A percentile compares a stretch with the other conserved stretches of the same genome.
phyloP scores from a whole-genome alignment of 2,113 vertebrate genomes.

The Cisticola juncidis region DNA sequence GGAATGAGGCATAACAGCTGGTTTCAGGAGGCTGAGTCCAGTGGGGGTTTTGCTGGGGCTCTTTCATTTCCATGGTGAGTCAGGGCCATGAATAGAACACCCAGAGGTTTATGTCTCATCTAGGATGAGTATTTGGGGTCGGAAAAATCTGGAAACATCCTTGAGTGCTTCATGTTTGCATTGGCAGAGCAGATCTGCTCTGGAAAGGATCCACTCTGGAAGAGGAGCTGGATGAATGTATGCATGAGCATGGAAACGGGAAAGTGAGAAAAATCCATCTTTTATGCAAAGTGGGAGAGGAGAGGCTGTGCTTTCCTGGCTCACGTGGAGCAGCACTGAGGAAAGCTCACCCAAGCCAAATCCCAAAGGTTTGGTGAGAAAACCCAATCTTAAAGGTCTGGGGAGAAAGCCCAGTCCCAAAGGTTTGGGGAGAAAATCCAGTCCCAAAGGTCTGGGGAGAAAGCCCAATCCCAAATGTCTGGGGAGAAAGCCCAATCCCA shows the following conservation, averaged over 20 bases:
- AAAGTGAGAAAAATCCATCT: neutral
- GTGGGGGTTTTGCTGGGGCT: neutral
- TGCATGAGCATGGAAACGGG: neutral
- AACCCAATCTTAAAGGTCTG: fast-evolving
- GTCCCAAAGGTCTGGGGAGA: too few relatives aligned
- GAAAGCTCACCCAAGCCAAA: neutral
- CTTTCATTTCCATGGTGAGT: neutral
- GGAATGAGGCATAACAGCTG: neutral
- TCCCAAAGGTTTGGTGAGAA: neutral
- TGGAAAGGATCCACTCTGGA: neutral
- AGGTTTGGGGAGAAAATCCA: too few relatives aligned
- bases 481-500: too few relatives aligned
- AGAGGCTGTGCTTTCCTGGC: neutral
- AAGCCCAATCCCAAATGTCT: too few relatives aligned
- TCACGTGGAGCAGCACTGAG: fast-evolving
- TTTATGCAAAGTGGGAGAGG: neutral
- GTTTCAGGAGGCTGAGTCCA: fast-evolving
- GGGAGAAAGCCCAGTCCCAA: neutral
- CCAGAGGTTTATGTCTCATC: neutral
- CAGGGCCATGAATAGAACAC: neutral
- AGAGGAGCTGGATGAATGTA: neutral
- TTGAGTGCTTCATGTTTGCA: fast-evolving
- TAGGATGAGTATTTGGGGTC: neutral
- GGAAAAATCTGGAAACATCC: neutral
- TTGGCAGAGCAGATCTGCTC: too few relatives aligned